A percentile compares a stretch with the other conserved stretches of the same genome.
phyloP scores from a whole-genome alignment of 2,797 vertebrate species.

The Amblyopsis hoosieri region DNA sequence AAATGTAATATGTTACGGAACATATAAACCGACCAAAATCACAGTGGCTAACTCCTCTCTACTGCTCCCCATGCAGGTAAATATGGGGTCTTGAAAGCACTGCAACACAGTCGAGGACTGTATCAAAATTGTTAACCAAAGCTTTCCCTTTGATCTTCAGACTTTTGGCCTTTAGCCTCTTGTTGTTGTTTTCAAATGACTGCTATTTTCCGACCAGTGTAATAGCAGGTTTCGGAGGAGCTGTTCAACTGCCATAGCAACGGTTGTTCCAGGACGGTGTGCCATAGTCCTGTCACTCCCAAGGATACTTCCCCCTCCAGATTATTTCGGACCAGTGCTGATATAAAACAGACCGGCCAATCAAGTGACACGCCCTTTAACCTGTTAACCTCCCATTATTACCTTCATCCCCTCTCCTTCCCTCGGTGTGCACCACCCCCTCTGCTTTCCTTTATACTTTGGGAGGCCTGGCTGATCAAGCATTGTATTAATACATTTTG shows the following conservation, averaged over 20 bases:
- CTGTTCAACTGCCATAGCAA: slow-evolving; percentile 22
- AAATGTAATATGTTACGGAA: too few species aligned
- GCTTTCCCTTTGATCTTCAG: too few species aligned
- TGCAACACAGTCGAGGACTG: slow-evolving; percentile 7
- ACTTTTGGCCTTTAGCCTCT: slow-evolving; percentile 7
- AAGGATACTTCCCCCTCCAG: slow-evolving; percentile 49
- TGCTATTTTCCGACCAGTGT: slow-evolving; percentile 17
- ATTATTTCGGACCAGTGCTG: slow-evolving; percentile 36
- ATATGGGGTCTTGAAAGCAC: too few species aligned
- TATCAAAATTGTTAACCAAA: too few species aligned
- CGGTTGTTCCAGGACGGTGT: slow-evolving; percentile 22
- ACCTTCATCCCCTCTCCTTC: slow-evolving; percentile 7
- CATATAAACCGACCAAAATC: too few species aligned
- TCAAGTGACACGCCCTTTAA: slow-evolving; percentile 14
- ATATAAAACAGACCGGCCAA: slow-evolving; percentile 47
- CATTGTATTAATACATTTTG: too few species aligned
- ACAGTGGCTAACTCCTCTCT: too few species aligned
- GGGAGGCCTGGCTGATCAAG: too few species aligned
- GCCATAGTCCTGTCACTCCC: slow-evolving; percentile 39
- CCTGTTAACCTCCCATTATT: slow-evolving; percentile 6
- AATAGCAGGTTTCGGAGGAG: slow-evolving; percentile 33
- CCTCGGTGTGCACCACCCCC: slow-evolving; percentile 13
- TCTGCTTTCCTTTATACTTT: not conserved
- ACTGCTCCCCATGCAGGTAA: too few species aligned
- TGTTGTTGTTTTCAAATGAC: slow-evolving; percentile 20